A percentile compares a stretch with the other conserved stretches of the same genome.
phyloP scores from a whole-genome alignment of 23 tunicate species.

The Styela plicata region DNA sequence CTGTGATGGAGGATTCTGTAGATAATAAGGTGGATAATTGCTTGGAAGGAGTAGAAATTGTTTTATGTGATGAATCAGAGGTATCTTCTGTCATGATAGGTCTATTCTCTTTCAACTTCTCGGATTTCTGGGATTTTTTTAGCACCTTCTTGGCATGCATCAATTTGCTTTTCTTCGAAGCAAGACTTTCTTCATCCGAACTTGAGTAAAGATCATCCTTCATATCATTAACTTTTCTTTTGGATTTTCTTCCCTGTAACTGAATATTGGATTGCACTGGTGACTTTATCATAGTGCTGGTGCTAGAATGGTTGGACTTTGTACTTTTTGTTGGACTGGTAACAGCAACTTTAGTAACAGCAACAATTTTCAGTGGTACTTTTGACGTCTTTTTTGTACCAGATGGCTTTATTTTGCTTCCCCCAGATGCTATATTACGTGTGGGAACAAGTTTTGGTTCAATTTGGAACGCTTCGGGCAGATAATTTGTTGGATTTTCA shows the following conservation, averaged over 20 bases:
- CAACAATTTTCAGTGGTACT: constrained; percentile 13
- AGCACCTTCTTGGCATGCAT: neutral
- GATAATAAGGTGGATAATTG: neutral
- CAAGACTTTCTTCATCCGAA: constrained; percentile 20
- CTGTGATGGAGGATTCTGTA: neutral
- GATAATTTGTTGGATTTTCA: constrained; percentile 25
- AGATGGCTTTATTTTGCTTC: neutral
- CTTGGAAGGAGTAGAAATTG: neutral
- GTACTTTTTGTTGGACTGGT: neutral
- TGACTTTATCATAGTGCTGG: neutral
- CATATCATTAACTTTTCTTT: neutral
- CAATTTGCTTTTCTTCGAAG: neutral
- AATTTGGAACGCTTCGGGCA: constrained; percentile 27
- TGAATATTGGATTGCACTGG: neutral
- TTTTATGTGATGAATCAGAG: neutral
- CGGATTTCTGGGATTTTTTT: neutral
- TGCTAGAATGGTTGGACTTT: neutral
- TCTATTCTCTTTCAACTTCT: neutral
- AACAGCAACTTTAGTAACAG: constrained; percentile 15
- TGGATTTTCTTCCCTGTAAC: neutral
- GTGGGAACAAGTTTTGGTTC: constrained; percentile 9
- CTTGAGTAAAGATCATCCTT: neutral
- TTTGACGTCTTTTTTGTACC: neutral
- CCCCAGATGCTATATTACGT: neutral
- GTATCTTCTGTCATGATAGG: neutral